Evolutionary conservation across 2,113 vertebrate species (phyloP).

Genomic region (Chrysochloris asiatica): DNA sequence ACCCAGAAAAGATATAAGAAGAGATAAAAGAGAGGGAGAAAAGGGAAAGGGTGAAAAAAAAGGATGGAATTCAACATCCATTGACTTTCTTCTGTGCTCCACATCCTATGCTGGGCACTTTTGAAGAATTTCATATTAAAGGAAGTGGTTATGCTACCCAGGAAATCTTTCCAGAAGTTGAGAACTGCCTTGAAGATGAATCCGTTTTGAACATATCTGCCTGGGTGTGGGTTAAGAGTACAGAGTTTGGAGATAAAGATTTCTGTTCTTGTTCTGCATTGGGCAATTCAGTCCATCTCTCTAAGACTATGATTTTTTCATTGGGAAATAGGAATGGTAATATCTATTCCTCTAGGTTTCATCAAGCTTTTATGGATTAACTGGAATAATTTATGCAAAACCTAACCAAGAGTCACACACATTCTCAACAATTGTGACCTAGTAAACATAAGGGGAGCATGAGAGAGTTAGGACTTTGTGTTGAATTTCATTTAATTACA

Average conservation of each 20-base stretch:
- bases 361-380: background rate
- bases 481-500: background rate
- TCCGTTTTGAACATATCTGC: background rate
- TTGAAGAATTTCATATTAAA: conserved; percentile 2
- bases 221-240: background rate
- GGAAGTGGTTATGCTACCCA: background rate
- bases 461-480: background rate
- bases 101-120: background rate
- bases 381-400: conserved; percentile 8
- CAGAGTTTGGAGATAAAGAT: background rate
- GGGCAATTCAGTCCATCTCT: background rate
- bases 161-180: background rate
- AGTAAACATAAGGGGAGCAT: background rate
- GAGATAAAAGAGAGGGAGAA: background rate
- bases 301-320: background rate
- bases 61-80: background rate
- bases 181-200: background rate
- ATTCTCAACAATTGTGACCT: background rate
- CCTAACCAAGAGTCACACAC: background rate
- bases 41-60: no score
- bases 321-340: background rate
- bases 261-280: background rate
- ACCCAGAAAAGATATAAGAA: background rate
- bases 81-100: background rate
- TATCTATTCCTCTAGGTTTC: background rate